Evolutionary conservation across 1,140 invertebrate genomes (phyloP).

Genomic region (Macrobrachium rosenbergii): DNA sequence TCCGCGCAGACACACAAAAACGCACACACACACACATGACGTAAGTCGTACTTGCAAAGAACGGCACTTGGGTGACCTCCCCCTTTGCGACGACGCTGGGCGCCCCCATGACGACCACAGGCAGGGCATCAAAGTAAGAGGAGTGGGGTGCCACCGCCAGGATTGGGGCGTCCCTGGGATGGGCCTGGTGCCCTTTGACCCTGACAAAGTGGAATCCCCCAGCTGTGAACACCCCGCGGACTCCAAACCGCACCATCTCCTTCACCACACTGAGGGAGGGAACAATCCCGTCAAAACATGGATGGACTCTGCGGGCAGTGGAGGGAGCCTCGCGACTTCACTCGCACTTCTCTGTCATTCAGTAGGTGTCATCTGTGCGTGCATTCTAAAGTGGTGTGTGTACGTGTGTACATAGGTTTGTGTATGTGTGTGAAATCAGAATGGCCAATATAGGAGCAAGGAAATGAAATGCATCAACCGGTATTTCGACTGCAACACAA

Average conservation of each 20-base stretch:
- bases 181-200: slow-evolving; percentile 78
- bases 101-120: slow-evolving; percentile 83
- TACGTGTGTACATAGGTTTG: too few species aligned
- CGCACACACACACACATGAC: too few species aligned
- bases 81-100: slow-evolving; percentile 91
- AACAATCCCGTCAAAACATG: slow-evolving; percentile 4
- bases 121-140: slow-evolving; percentile 89
- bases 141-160: slow-evolving; percentile 92
- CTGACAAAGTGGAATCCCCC: slow-evolving; percentile 85
- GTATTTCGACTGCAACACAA: too few species aligned
- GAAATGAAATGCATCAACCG: too few species aligned
- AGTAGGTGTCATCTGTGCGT: too few species aligned
- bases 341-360: too few species aligned
- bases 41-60: slow-evolving; percentile 85
- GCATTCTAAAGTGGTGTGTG: too few species aligned
- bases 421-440: too few species aligned
- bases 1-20: too few species aligned
- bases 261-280: slow-evolving; percentile 72
- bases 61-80: slow-evolving; percentile 81
- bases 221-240: slow-evolving; percentile 82
- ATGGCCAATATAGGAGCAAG: too few species aligned
- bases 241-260: slow-evolving; percentile 77
- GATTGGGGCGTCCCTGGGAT: slow-evolving; percentile 83
- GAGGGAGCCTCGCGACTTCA: background rate
- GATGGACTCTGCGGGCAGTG: background rate